phyloP scores from a whole-genome alignment of 2,113 vertebrate species.

The Chauna torquata region DNA sequence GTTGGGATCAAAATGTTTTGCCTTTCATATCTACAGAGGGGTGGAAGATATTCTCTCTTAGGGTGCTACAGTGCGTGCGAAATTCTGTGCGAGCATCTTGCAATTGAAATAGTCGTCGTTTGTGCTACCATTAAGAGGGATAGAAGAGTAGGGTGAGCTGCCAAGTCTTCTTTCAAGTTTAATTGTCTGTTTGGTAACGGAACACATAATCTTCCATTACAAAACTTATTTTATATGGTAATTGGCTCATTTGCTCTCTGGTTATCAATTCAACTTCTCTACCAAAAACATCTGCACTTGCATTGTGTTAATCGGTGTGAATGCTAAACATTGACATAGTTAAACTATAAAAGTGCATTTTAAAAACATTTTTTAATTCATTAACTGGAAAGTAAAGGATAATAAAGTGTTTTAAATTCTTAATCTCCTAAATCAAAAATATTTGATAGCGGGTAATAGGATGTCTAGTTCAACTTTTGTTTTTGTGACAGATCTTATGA shows the following conservation, averaged over 20 bases:
- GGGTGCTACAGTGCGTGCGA: slow-evolving; percentile 2
- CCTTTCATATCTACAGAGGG: not conserved
- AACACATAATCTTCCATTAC: slow-evolving; percentile 61
- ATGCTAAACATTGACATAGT: slow-evolving; percentile 28
- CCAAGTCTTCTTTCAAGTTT: slow-evolving; percentile 68
- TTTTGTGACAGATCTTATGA: not conserved
- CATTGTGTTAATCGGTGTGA: slow-evolving; percentile 56
- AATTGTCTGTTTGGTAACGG: slow-evolving; percentile 71
- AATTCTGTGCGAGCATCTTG: slow-evolving; percentile 27
- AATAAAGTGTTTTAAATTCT: not conserved
- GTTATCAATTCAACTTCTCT: slow-evolving; percentile 69
- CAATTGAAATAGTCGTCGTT: slow-evolving; percentile 27
- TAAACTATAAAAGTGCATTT: slow-evolving; percentile 39
- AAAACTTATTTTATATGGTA: slow-evolving; percentile 68
- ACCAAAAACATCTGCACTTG: slow-evolving; percentile 69
- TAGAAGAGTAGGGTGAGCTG: slow-evolving; percentile 31
- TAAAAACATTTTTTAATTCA: slow-evolving; percentile 59
- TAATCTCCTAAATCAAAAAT: not conserved
- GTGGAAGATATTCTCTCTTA: not conserved
- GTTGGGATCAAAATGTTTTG: not conserved
- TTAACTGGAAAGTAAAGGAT: slow-evolving; percentile 45
- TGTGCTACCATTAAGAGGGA: slow-evolving; percentile 18
- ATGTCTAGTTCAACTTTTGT: not conserved
- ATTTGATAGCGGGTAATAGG: not conserved
- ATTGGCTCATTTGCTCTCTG: slow-evolving; percentile 71